phyloP scores from a whole-genome alignment of 64 coral and sea anemone genomes.

The Stichodactyla helianthus region DNA sequence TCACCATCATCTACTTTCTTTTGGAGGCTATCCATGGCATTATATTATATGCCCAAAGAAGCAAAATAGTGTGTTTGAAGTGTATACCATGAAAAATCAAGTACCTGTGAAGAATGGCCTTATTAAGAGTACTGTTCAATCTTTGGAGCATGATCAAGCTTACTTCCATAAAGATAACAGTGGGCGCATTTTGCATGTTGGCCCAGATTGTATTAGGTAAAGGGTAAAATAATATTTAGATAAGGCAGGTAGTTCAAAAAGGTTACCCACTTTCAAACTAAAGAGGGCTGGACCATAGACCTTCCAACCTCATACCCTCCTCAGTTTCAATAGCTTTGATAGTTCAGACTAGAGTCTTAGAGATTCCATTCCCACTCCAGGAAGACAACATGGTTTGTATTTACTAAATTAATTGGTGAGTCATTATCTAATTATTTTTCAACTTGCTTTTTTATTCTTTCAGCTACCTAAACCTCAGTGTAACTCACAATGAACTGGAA shows the following conservation, averaged over 20 bases:
- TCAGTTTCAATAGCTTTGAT: too few species aligned
- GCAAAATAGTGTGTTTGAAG: slow-evolving; percentile 58
- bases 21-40: slow-evolving; percentile 86
- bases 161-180: slow-evolving; percentile 84
- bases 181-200: slow-evolving; percentile 80
- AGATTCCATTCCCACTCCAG: too few species aligned
- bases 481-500: not conserved
- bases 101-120: slow-evolving; percentile 45
- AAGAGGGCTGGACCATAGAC: too few species aligned
- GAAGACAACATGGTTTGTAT: too few species aligned
- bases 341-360: too few species aligned
- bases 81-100: slow-evolving; percentile 43
- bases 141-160: slow-evolving; percentile 74
- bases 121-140: slow-evolving; percentile 33
- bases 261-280: too few species aligned
- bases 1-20: slow-evolving; percentile 77
- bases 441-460: not conserved
- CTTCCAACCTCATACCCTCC: too few species aligned
- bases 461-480: slow-evolving; percentile 62
- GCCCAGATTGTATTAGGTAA: slow-evolving; percentile 67
- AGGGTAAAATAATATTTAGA: not conserved
- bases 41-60: slow-evolving; percentile 52
- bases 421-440: not conserved
- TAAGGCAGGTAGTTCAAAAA: too few species aligned
- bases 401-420: too few species aligned